phyloP scores from a whole-genome alignment of 1,140 invertebrate genomes.

The Camponotus floridanus region DNA sequence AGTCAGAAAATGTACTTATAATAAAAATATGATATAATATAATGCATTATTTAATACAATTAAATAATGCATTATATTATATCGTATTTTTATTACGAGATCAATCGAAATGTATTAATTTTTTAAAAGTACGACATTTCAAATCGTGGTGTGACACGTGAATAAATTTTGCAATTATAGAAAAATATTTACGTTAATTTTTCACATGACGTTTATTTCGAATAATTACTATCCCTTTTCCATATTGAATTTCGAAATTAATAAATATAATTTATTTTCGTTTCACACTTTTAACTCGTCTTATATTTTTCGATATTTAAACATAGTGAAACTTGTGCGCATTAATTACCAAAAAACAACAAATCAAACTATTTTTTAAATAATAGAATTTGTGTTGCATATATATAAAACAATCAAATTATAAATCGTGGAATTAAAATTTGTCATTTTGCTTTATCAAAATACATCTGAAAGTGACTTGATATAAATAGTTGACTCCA shows the following conservation, averaged over 20 bases:
- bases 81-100: slow-evolving; percentile 48
- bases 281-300: not conserved
- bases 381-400: slow-evolving; percentile 35
- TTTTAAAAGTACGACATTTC: not conserved
- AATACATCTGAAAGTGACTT: slow-evolving; percentile 28
- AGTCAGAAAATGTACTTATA: slow-evolving; percentile 5
- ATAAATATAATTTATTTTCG: not conserved
- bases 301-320: slow-evolving; percentile 32
- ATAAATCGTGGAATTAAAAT: slow-evolving; percentile 34
- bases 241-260: not conserved
- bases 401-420: slow-evolving; percentile 34
- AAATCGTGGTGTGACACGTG: not conserved
- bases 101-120: slow-evolving; percentile 41
- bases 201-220: not conserved
- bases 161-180: not conserved
- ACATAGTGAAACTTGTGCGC: slow-evolving; percentile 65
- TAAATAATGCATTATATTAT: slow-evolving; percentile 9
- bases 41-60: slow-evolving; percentile 20
- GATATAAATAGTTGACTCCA: too few relatives aligned
- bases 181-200: not conserved
- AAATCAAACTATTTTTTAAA: slow-evolving; percentile 22
- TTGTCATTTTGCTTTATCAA: slow-evolving; percentile 25
- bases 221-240: slow-evolving; percentile 10
- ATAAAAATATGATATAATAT: slow-evolving; percentile 39
- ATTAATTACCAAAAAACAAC: slow-evolving; percentile 43